These are phyloP conservation scores for Solea senegalensis DNA, from an alignment of 2,113 vertebrate species.

Conservation along the genomic window DNA sequence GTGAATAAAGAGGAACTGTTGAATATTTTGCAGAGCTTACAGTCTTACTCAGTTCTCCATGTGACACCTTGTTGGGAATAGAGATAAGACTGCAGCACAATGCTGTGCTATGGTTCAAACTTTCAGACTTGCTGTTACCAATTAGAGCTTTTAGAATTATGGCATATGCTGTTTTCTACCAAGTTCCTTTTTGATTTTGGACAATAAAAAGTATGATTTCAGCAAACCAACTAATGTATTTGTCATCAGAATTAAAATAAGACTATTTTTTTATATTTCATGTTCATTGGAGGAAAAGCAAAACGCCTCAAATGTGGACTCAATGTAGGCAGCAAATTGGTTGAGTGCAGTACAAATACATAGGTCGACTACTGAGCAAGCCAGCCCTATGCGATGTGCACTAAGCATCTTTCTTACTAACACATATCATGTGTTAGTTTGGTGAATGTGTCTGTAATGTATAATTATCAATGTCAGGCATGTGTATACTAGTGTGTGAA, in stretches of 20 bases:
- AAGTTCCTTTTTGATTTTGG: neutral
- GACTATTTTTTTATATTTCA: slow-evolving; percentile 4
- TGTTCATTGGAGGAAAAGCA: neutral
- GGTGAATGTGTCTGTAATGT: slow-evolving; percentile 12
- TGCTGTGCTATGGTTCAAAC: neutral
- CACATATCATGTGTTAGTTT: slow-evolving; percentile 48
- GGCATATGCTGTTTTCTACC: neutral
- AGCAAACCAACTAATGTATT: neutral
- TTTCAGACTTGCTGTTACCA: neutral
- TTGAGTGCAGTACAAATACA: slow-evolving; percentile 19
- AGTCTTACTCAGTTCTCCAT: slow-evolving; percentile 2
- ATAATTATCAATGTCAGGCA: neutral
- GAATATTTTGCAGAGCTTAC: slow-evolving; percentile 6
- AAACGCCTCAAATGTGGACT: slow-evolving; percentile 18
- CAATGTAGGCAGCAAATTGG: slow-evolving; percentile 24
- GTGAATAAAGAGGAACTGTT: slow-evolving; percentile 11
- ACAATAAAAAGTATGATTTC: neutral
- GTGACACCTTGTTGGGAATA: slow-evolving; percentile 11
- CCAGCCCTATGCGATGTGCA: slow-evolving; percentile 20
- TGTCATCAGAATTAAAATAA: too few relatives aligned
- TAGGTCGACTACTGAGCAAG: slow-evolving; percentile 21
- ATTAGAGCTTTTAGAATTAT: slow-evolving; percentile 2
- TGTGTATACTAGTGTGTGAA: slow-evolving; percentile 11
- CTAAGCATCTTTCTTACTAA: slow-evolving; percentile 20
- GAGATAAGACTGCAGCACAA: neutral